Evolutionary conservation across 2,113 vertebrate species (phyloP).

Genomic region (Mobula hypostoma): DNA sequence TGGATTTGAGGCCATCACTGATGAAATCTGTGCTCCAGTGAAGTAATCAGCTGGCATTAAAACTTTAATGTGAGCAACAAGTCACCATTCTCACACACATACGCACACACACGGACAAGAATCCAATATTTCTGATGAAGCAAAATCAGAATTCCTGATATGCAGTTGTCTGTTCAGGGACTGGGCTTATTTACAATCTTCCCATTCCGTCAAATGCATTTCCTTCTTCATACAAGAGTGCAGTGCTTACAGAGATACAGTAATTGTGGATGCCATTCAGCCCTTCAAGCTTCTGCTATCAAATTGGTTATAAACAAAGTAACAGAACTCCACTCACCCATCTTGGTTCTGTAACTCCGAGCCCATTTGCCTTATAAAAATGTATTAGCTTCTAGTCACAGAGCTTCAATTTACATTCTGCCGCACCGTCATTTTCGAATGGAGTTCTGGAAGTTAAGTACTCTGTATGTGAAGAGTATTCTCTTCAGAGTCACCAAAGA

Average conservation of each 20-base stretch:
- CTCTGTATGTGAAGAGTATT: no score
- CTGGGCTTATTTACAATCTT: background rate
- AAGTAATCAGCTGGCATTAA: slow-evolving; percentile 49
- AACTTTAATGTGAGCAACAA: slow-evolving; percentile 45
- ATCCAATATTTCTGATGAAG: background rate
- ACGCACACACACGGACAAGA: slow-evolving; percentile 38
- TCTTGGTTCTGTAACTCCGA: no score
- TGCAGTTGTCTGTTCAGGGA: background rate
- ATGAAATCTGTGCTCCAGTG: slow-evolving; percentile 46
- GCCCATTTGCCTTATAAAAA: no score
- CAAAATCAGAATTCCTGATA: background rate
- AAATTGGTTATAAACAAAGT: no score
- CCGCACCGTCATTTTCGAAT: no score
- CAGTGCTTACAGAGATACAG: background rate
- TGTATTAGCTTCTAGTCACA: no score
- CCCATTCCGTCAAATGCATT: background rate
- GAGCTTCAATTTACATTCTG: no score
- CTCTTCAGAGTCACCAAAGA: no score
- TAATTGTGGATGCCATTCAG: no score
- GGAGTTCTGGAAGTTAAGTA: no score
- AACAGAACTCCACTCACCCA: no score
- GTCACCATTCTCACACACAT: slow-evolving; percentile 49
- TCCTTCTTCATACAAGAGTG: background rate
- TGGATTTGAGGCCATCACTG: slow-evolving; percentile 44
- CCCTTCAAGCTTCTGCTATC: no score